phyloP scores from a whole-genome alignment of 2,113 vertebrate species.

The Butastur rufipennis region DNA sequence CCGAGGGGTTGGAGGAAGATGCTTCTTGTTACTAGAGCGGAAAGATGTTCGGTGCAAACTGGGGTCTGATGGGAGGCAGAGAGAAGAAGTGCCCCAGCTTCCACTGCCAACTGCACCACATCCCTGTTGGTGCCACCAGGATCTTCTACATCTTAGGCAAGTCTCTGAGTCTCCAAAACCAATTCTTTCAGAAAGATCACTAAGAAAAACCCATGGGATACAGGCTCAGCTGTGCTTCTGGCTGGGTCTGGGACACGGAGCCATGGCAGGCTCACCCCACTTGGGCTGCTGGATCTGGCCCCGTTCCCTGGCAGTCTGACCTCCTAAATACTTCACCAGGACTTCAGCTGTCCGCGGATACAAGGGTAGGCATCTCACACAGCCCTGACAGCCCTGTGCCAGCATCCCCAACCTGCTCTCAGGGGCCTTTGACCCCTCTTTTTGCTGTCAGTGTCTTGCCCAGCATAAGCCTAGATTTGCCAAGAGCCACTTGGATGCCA shows the following conservation, averaged over 20 bases:
- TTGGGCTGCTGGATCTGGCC: accelerated
- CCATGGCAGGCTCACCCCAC: accelerated
- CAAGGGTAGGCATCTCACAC: background rate
- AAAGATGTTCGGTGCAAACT: background rate
- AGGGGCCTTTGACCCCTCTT: background rate
- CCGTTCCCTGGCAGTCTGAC: background rate
- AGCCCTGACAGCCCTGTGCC: no score
- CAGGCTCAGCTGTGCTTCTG: background rate
- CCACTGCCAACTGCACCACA: no score
- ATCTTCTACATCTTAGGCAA: background rate
- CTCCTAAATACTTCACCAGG: background rate
- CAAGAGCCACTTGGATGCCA: background rate
- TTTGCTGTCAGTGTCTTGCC: background rate
- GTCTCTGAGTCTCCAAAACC: background rate
- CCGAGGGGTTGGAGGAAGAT: background rate
- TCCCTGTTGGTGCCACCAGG: background rate
- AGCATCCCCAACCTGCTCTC: background rate
- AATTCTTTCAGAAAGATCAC: background rate
- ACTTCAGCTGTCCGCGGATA: background rate
- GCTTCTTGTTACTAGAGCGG: background rate
- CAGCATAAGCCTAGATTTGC: background rate
- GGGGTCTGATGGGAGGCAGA: background rate
- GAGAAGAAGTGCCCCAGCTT: background rate
- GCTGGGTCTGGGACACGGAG: background rate
- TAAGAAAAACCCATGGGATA: background rate